A percentile compares a stretch with the other conserved stretches of the same genome.
phyloP scores from a whole-genome alignment of 2,113 vertebrate species.

The Fregetta grallaria region DNA sequence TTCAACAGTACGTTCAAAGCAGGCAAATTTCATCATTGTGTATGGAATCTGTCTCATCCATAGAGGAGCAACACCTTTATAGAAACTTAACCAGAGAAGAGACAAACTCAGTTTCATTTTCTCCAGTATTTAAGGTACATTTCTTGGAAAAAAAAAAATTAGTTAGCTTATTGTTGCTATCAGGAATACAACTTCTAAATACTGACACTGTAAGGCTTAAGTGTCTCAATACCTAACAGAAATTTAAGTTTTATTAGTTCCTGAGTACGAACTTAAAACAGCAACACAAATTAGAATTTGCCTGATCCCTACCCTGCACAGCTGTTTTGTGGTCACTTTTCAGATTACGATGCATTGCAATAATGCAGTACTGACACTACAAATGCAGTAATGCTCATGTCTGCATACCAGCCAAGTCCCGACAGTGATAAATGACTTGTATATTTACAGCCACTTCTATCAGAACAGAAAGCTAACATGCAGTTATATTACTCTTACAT shows the following conservation, averaged over 20 bases:
- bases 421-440: slow-evolving; percentile 65
- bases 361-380: neutral
- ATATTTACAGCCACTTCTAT: slow-evolving; percentile 65
- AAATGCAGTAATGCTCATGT: slow-evolving; percentile 55
- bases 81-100: slow-evolving; percentile 82
- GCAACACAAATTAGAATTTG: neutral
- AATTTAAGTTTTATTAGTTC: neutral
- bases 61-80: slow-evolving; percentile 94
- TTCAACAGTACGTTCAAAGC: slow-evolving; percentile 98
- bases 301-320: neutral
- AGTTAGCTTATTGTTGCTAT: neutral
- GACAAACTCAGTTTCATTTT: neutral
- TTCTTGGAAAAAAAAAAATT: neutral
- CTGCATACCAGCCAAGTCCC: slow-evolving; percentile 78
- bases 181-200: neutral
- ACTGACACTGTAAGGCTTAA: neutral
- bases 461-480: slow-evolving; percentile 80
- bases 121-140: neutral
- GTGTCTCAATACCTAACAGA: neutral
- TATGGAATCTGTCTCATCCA: slow-evolving; percentile 99
- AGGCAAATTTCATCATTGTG: slow-evolving; percentile 99
- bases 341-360: neutral
- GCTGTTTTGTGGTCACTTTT: neutral
- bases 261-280: neutral
- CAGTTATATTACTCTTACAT: slow-evolving; percentile 91